A percentile compares a stretch with the other conserved stretches of the same genome.
Evolutionary conservation across 2,888 invertebrate species (phyloP).

Genomic region (Nebria salina): DNA sequence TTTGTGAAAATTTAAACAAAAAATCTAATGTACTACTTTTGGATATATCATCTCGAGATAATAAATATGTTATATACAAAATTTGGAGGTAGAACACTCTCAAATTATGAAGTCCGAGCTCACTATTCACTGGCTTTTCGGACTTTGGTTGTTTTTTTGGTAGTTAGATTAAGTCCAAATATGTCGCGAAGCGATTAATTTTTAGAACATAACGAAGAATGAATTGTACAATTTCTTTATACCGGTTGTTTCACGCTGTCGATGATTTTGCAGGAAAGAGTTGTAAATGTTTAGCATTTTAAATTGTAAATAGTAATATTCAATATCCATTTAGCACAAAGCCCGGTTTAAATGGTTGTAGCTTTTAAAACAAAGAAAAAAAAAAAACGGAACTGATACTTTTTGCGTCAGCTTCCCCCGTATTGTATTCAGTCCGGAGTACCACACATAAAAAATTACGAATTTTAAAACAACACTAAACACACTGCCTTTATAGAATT

Average conservation of each 20-base stretch:
- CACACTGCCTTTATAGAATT: conserved; percentile 16
- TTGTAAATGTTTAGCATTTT: conserved; percentile 78
- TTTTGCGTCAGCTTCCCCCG: background rate
- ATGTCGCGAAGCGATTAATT: conserved; percentile 29
- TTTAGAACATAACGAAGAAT: conserved; percentile 87
- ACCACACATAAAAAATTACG: background rate
- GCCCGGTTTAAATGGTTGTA: conserved; percentile 30
- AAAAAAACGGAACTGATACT: background rate
- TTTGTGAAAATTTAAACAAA: background rate
- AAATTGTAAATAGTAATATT: conserved; percentile 58
- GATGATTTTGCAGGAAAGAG: conserved; percentile 81
- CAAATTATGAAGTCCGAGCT: conserved; percentile 15
- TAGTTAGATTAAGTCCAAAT: background rate
- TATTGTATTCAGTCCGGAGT: background rate
- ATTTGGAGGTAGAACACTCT: background rate
- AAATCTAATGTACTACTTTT: conserved; percentile 26
- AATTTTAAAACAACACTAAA: conserved; percentile 1
- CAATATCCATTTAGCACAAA: conserved; percentile 62
- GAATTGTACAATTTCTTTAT: conserved; percentile 89
- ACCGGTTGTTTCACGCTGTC: conserved; percentile 84
- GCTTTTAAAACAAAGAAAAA: too few species aligned
- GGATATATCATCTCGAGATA: conserved; percentile 23
- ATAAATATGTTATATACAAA: conserved; percentile 2
- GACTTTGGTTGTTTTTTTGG: background rate
- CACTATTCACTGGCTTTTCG: background rate